Evolutionary conservation across 2,113 vertebrate species (phyloP).

Genomic region (Picathartes gymnocephalus): DNA sequence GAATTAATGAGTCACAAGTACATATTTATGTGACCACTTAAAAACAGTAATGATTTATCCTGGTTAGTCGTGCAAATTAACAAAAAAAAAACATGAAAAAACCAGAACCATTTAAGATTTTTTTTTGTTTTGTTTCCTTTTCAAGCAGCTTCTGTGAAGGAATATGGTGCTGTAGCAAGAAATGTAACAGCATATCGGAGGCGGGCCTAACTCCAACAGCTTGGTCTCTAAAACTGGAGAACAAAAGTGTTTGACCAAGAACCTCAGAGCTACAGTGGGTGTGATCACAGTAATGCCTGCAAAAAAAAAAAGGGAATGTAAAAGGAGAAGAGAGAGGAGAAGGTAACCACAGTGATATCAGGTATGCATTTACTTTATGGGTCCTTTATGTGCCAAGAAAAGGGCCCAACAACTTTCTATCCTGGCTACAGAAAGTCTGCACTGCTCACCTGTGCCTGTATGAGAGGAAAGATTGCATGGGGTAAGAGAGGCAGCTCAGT

Average conservation of each 20-base stretch:
- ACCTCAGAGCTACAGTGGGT: not conserved
- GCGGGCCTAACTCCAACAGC: not conserved
- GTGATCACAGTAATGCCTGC: not conserved
- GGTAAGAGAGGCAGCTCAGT: not conserved
- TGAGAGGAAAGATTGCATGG: accelerated
- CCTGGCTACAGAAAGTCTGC: not conserved
- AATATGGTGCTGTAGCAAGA: not conserved
- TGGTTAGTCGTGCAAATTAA: conserved; percentile 47
- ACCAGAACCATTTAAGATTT: not conserved
- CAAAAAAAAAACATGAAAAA: not conserved
- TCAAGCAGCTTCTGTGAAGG: not conserved
- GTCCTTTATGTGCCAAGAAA: not conserved
- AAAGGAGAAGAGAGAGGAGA: not conserved
- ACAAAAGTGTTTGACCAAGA: not conserved
- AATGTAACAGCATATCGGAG: not conserved
- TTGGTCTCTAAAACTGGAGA: not conserved
- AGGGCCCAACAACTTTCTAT: not conserved
- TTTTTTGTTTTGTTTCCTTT: not conserved
- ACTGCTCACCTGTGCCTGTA: not conserved
- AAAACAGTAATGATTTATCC: conserved; percentile 53
- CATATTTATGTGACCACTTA: conserved; percentile 40
- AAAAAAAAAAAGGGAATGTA: not conserved
- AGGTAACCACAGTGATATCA: not conserved
- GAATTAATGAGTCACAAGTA: conserved; percentile 54
- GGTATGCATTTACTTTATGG: not conserved